phyloP scores from a whole-genome alignment of 2,113 vertebrate species.

The Furnarius figulus region DNA sequence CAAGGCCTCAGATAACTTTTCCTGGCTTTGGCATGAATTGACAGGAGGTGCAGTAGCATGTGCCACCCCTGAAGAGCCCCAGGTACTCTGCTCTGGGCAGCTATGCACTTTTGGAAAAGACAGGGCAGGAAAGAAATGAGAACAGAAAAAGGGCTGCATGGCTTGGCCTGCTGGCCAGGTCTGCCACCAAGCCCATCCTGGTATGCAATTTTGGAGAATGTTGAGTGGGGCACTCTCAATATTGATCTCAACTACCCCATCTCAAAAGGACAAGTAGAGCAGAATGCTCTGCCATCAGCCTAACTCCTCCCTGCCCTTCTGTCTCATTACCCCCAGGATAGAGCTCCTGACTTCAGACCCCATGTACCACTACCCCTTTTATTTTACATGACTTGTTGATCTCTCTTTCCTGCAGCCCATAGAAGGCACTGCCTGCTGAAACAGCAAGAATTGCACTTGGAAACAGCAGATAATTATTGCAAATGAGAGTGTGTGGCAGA shows the following conservation, averaged over 20 bases:
- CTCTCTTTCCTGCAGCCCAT: neutral
- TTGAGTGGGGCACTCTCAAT: neutral
- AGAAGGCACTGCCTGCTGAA: neutral
- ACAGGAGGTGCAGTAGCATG: neutral
- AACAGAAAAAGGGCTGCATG: neutral
- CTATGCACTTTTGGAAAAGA: neutral
- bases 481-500: neutral
- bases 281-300: neutral
- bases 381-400: neutral
- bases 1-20: neutral
- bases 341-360: neutral
- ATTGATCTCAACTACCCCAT: neutral
- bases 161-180: no score
- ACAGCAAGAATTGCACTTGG: neutral
- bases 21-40: neutral
- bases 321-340: neutral
- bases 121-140: neutral
- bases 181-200: neutral
- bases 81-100: neutral
- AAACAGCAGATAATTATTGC: neutral
- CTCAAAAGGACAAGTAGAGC: neutral
- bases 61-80: neutral
- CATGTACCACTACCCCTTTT: rapidly evolving
- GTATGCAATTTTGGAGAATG: neutral
- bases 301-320: neutral